Base-by-base conservation (phyloP, 1,140 invertebrate species). In the Lysiphlebus fabarum region DNA sequence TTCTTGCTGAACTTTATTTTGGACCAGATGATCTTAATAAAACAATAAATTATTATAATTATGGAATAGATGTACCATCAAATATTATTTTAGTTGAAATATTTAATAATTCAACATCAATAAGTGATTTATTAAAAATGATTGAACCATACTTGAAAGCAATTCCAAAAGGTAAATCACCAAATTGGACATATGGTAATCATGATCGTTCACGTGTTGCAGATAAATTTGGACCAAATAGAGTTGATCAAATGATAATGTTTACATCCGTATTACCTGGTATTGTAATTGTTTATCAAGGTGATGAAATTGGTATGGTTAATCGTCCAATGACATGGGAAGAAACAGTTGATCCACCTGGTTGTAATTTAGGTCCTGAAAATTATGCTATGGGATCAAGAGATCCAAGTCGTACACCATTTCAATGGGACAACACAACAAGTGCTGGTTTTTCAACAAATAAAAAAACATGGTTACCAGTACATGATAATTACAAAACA, bases 301-400 rank as follows among this genome's bases (percentile, higher is more conserved):
- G 89, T 43, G 89, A 91, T 72, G 90, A 91, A 73, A 84, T 91
- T 56, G 90, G 86, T 2, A 90, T 92, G 87, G 75, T 81, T 4
- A 83, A 92, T 72, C 82, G 80, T n/a, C 83, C 68, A 44, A 76
- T 87, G 1, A 77, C 80, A 12, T 82, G 75, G 63, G 65, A 73
- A 37, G 74, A 82, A 42, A 82, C 75, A 0, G 47, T 73, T 9
- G 75, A 78, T 62, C 77, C 82, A 7, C 63, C 66, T 12, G 76
- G 75, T 37, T 81, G 75, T 47, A 75, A 75, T 45, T 75, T 71
- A 42, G 77, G 73, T 4, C 72, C 71, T 6, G 65, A 74, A 0
- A 64, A 69, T 6, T 82, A 80, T 62, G 40, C 65, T 0, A 26
- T 59, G 6, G 65, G 64, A 34, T 72, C 70, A 4, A 63, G 83